Evolutionary conservation across 2,888 invertebrate species (phyloP).

Genomic region (Diaphora mendica): DNA sequence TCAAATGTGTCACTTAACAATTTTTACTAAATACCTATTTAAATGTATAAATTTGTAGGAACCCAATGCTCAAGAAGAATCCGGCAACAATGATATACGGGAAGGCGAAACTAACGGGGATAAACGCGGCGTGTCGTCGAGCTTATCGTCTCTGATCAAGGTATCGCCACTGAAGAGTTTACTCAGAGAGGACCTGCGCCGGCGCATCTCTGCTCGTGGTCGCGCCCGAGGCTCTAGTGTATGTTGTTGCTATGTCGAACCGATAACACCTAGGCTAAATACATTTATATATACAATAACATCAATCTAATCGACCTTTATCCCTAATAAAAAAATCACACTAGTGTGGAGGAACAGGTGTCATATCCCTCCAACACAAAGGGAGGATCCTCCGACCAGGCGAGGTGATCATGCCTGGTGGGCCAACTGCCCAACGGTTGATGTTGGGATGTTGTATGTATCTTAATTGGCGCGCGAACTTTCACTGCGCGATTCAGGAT

Average conservation of each 20-base stretch:
- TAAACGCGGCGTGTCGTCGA: slow-evolving; percentile 87
- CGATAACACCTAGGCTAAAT: slow-evolving; percentile 26
- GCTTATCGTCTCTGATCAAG: slow-evolving; percentile 92
- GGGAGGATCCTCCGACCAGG: too few relatives aligned
- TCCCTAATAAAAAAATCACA: background rate
- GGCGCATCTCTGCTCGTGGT: slow-evolving; percentile 91
- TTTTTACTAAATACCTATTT: background rate
- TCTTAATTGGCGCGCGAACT: too few relatives aligned
- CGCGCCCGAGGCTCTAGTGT: slow-evolving; percentile 84
- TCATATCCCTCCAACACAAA: too few relatives aligned
- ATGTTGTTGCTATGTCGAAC: slow-evolving; percentile 56
- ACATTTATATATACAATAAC: slow-evolving; percentile 7
- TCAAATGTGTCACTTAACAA: too few relatives aligned
- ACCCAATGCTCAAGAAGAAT: slow-evolving; percentile 70
- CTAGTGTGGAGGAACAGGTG: too few relatives aligned
- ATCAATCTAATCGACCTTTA: background rate
- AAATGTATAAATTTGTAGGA: slow-evolving; percentile 60
- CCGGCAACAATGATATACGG: slow-evolving; percentile 63
- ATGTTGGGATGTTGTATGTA: too few relatives aligned
- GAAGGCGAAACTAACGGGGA: slow-evolving; percentile 76
- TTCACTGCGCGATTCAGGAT: too few relatives aligned
- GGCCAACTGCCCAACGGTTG: too few relatives aligned
- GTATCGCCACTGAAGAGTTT: slow-evolving; percentile 94
- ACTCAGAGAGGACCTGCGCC: slow-evolving; percentile 93
- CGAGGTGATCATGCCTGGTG: too few relatives aligned